Evolutionary conservation across 2,888 invertebrate genomes (phyloP), one percentile per base, ranked within the genome.

Genomic region (Zaprionus lineosus): DNA sequence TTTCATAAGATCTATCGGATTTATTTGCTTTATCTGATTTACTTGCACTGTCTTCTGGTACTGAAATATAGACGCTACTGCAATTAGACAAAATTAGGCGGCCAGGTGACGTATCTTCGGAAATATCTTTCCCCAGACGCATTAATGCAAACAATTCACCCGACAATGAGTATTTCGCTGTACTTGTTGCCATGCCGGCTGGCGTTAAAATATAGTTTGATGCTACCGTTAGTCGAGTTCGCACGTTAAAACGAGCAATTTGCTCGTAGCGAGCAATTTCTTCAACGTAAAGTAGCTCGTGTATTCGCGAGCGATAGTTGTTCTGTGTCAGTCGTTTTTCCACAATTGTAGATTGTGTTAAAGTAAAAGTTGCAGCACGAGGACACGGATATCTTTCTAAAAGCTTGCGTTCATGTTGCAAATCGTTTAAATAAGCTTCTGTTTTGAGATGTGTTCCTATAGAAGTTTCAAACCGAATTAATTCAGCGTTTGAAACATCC

Each of bases 41-140:
- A 7, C 29, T 18, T 4, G 52, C 19, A 1, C 44, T 7, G 2
- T 78, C 88, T 8, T 88, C 88, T 0, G 87, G 85, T 46, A 89
- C 90, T 28, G 91, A 92, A 39, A 95, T 89, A 60, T 94, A 92
- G 4, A 95, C 93, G 28, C 92, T 92, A 58, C 93, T 93, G 86
- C 95, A 95, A 81, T 94, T 95, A 82, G 94, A 94, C 9, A 96
- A 90, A 59, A 96, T 94, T 8, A 96, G 91, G 16, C 95, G 91
- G 0, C 96, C 96, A 39, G 95, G 94, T 7, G 94, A 93, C 2
- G 95, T 95, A 86, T 96, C 96, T 87, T 96, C 96, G 0, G 95
- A 95, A 33, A 96, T 91, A 82, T 94, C 94, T 83, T 94, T 93
- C 15, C 93, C 93, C 29, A 95, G 89, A 44, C 92, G 92, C 90